phyloP scores from a whole-genome alignment of 2,113 vertebrate genomes.

The Xenotilapia caudafasciata region DNA sequence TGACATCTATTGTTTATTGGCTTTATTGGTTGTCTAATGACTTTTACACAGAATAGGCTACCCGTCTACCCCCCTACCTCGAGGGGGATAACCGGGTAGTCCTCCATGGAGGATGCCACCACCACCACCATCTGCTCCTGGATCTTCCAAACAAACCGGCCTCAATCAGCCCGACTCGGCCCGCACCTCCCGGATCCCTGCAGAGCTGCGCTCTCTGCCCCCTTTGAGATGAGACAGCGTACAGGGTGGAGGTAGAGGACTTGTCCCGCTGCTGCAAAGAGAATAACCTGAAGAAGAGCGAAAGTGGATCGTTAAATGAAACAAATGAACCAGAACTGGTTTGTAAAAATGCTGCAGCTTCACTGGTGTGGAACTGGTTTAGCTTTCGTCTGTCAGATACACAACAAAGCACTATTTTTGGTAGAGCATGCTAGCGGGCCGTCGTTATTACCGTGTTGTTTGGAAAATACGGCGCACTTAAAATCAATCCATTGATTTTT shows the following conservation, averaged over 20 bases:
- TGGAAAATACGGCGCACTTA: too few relatives aligned
- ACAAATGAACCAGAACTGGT: too few relatives aligned
- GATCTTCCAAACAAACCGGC: neutral
- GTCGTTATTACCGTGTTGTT: too few relatives aligned
- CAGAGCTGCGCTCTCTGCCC: neutral
- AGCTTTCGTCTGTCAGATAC: too few relatives aligned
- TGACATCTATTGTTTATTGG: neutral
- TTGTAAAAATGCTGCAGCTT: too few relatives aligned
- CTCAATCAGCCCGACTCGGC: neutral
- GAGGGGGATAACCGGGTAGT: fast-evolving
- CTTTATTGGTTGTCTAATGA: neutral
- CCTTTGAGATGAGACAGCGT: neutral
- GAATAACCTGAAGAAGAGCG: neutral
- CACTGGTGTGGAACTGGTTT: too few relatives aligned
- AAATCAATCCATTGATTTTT: too few relatives aligned
- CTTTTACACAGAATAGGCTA: neutral
- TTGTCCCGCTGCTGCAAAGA: neutral
- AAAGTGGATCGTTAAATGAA: too few relatives aligned
- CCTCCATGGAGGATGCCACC: neutral
- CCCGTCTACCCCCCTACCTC: neutral
- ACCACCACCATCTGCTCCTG: neutral
- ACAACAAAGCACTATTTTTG: too few relatives aligned
- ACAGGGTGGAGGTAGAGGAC: neutral
- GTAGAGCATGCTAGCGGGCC: too few relatives aligned
- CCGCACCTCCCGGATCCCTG: neutral